Evolutionary conservation across 2,888 invertebrate genomes (phyloP).

Genomic region (Aethes cnicana): DNA sequence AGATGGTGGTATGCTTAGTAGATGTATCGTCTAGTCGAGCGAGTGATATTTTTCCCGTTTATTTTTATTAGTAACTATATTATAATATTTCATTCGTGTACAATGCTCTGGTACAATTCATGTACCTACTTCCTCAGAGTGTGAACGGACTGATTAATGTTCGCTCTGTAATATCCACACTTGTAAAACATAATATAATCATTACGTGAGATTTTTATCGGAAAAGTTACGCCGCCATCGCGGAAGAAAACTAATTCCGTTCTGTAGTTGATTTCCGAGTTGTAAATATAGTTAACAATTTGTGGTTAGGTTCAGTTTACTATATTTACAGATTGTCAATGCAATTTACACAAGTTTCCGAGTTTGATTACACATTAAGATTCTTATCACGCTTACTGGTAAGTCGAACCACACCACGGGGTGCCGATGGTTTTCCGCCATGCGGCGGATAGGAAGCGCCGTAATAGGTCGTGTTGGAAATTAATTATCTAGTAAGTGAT

Average conservation of each 20-base stretch:
- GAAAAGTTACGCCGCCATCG: slow-evolving; percentile 17
- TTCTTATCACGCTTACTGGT: slow-evolving; percentile 8
- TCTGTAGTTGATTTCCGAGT: background rate
- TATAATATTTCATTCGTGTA: slow-evolving; percentile 22
- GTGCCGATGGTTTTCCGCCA: slow-evolving; percentile 21
- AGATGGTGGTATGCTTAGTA: background rate
- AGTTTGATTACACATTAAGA: slow-evolving; percentile 15
- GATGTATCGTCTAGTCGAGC: slow-evolving; percentile 21
- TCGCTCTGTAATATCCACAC: slow-evolving; percentile 12
- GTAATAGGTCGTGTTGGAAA: slow-evolving; percentile 11
- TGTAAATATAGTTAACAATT: slow-evolving; percentile 2
- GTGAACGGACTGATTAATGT: slow-evolving; percentile 19
- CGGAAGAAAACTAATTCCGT: slow-evolving; percentile 18
- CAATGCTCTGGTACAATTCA: no score
- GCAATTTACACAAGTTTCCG: slow-evolving; percentile 9
- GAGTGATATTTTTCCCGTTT: slow-evolving; percentile 22
- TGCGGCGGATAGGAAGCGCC: slow-evolving; percentile 20
- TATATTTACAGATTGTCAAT: background rate
- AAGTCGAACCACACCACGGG: slow-evolving; percentile 5
- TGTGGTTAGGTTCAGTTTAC: slow-evolving; percentile 1
- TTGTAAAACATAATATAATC: slow-evolving; percentile 5
- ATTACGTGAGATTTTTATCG: slow-evolving; percentile 21
- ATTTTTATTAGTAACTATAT: slow-evolving; percentile 18
- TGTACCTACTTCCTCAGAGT: slow-evolving; percentile 20
- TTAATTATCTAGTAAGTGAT: background rate